Conservation (phyloP, 2,888 invertebrate species). For the Anorthoa munda region DNA sequence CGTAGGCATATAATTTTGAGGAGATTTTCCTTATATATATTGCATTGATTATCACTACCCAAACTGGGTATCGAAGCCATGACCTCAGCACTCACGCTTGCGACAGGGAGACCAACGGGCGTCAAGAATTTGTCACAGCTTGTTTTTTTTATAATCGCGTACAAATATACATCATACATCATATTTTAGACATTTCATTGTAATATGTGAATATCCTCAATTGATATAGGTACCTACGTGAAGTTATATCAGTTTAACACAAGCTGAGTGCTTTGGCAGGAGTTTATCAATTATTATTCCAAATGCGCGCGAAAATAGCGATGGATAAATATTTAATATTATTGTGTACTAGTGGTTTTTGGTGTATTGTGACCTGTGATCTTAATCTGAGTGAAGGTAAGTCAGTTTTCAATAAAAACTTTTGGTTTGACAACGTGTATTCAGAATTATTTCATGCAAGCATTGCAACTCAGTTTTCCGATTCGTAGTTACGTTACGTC, state of each 20-base stretch:
- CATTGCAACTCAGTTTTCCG: neutral
- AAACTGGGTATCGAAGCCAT: too few relatives aligned
- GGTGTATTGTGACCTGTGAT: slow-evolving; percentile 19
- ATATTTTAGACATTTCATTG: neutral
- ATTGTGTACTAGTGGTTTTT: slow-evolving; percentile 4
- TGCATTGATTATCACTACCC: too few relatives aligned
- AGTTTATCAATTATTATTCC: neutral
- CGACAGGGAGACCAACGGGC: too few relatives aligned
- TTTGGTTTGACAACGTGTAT: neutral
- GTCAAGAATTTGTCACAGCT: neutral
- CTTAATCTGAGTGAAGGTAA: slow-evolving; percentile 46
- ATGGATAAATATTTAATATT: slow-evolving; percentile 11
- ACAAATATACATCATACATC: neutral
- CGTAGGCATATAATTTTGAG: too few relatives aligned
- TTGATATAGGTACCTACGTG: neutral
- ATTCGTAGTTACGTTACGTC: too few relatives aligned
- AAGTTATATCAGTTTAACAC: slow-evolving; percentile 4
- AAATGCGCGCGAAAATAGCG: slow-evolving; percentile 16
- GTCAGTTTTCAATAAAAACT: neutral
- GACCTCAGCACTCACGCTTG: too few relatives aligned
- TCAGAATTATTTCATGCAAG: neutral
- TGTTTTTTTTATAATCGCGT: neutral
- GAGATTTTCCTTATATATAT: too few relatives aligned
- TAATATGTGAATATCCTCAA: neutral
- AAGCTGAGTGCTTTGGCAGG: neutral